phyloP scores from a whole-genome alignment of 2,113 vertebrate genomes.

The Lepisosteus osseus region DNA sequence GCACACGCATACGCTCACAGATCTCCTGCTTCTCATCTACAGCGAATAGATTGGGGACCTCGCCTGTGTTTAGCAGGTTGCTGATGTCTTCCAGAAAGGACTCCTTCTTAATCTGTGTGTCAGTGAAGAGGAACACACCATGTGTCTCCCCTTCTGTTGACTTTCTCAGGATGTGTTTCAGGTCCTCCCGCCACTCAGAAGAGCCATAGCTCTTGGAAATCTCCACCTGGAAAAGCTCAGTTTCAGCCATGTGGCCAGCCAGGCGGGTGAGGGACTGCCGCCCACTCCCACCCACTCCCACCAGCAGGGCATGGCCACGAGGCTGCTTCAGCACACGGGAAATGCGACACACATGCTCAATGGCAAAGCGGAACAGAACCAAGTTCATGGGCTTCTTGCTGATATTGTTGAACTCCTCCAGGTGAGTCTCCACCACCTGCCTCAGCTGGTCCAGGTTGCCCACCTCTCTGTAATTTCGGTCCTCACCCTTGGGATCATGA shows the following conservation, averaged over 20 bases:
- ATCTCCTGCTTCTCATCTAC: constrained; percentile 85
- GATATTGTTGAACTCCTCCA: constrained; percentile 83
- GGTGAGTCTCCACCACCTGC: constrained; percentile 71
- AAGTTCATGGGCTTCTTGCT: constrained; percentile 87
- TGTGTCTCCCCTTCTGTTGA: constrained; percentile 75
- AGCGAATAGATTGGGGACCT: constrained; percentile 85
- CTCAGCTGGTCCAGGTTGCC: constrained; percentile 62
- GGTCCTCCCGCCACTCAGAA: constrained; percentile 80
- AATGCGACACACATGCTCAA: constrained; percentile 85
- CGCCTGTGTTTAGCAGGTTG: constrained; percentile 86
- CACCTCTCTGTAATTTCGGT: constrained; percentile 79
- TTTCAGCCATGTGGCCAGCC: constrained; percentile 83
- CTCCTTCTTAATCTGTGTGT: constrained; percentile 85
- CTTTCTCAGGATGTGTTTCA: constrained; percentile 77
- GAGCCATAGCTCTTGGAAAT: constrained; percentile 80
- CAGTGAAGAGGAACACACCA: constrained; percentile 85
- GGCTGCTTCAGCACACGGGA: constrained; percentile 87
- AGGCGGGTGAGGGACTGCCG: constrained; percentile 83
- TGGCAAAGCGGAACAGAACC: constrained; percentile 84
- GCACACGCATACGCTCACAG: constrained; percentile 79
- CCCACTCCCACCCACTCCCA: constrained; percentile 86
- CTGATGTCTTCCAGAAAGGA: constrained; percentile 87
- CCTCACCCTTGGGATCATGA: constrained; percentile 78
- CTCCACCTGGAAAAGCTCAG: constrained; percentile 81
- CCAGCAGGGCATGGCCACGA: constrained; percentile 80